Conservation (phyloP, 2,113 vertebrate species). For the Bubo bubo region DNA sequence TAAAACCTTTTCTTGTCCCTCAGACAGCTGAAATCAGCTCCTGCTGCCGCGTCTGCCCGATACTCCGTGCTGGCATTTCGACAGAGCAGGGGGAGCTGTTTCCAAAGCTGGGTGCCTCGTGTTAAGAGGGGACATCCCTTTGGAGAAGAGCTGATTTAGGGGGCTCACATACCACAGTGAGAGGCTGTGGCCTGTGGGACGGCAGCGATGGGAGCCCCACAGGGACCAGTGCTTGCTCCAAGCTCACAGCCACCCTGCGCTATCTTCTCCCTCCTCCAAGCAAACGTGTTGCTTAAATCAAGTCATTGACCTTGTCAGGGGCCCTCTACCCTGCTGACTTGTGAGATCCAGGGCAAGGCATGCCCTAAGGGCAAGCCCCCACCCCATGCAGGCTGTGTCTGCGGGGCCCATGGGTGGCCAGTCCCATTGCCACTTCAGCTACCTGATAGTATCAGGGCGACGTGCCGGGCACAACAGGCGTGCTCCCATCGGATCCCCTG, state of each 20-base stretch:
- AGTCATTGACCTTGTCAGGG: background rate
- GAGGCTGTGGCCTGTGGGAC: background rate
- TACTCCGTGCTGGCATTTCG: accelerated
- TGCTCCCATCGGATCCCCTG: accelerated
- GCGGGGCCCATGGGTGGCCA: background rate
- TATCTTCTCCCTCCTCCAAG: background rate
- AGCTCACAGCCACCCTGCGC: accelerated
- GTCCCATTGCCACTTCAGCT: background rate
- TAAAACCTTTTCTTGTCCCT: background rate
- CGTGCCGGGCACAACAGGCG: accelerated
- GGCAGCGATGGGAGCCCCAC: accelerated
- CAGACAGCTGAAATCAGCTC: background rate
- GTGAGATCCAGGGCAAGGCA: background rate
- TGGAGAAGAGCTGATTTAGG: background rate
- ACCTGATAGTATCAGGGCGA: accelerated
- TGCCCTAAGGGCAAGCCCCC: background rate
- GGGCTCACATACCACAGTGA: accelerated
- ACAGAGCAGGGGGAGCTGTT: background rate
- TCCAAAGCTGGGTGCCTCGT: background rate
- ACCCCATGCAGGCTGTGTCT: too few relatives aligned
- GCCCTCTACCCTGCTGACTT: background rate
- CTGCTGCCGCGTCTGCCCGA: background rate
- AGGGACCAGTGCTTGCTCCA: background rate
- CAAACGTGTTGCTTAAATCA: background rate
- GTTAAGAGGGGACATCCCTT: accelerated